A percentile compares a stretch with the other conserved stretches of the same genome.
Evolutionary conservation across 2,888 invertebrate species (phyloP).

Genomic region (Tachina lurida): DNA sequence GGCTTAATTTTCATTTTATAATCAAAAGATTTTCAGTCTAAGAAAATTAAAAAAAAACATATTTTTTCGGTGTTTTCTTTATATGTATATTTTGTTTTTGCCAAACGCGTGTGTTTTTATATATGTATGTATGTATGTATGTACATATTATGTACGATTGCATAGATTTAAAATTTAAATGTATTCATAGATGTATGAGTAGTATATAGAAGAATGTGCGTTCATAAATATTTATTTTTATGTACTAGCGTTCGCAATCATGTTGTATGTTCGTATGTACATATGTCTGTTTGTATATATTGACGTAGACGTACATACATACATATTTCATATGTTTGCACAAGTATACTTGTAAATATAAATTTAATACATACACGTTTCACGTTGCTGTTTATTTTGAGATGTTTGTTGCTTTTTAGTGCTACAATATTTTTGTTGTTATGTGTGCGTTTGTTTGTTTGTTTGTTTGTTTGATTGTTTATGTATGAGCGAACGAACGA

Average conservation of each 20-base stretch:
- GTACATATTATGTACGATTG: too few species aligned
- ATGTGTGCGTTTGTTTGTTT: not conserved
- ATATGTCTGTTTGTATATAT: not conserved
- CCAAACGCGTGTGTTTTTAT: conserved; percentile 55
- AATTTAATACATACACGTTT: conserved; percentile 31
- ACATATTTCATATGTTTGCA: too few species aligned
- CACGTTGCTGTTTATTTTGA: conserved; percentile 13
- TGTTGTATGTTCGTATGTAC: not conserved
- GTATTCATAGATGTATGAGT: conserved; percentile 35
- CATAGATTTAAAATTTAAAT: conserved; percentile 3
- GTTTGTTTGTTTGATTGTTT: not conserved
- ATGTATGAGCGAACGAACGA: not conserved
- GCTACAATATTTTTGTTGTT: not conserved
- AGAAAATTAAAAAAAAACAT: conserved; percentile 41
- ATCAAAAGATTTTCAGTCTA: conserved; percentile 38
- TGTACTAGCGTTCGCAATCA: not conserved
- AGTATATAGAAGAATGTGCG: conserved; percentile 24
- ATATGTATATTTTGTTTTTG: conserved; percentile 11
- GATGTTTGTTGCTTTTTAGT: conserved; percentile 6
- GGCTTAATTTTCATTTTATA: conserved; percentile 20
- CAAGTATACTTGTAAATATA: conserved; percentile 21
- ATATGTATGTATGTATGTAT: too few species aligned
- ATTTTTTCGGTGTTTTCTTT: conserved; percentile 24
- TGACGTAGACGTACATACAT: not conserved
- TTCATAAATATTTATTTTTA: conserved; percentile 20